Evolutionary conservation across 2,888 invertebrate species (phyloP).

Genomic region (Ganaspis brasiliensis): DNA sequence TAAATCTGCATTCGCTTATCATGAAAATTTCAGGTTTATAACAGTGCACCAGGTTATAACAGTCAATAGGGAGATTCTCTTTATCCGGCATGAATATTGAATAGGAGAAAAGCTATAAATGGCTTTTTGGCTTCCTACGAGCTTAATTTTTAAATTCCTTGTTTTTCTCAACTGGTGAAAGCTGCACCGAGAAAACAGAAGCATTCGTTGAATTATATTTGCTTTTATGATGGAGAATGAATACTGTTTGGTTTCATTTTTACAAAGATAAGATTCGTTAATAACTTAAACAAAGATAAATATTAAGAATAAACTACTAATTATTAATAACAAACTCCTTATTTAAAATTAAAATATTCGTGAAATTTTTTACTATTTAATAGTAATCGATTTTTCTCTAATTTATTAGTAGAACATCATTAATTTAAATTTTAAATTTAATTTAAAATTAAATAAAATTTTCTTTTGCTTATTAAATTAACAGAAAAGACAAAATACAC

Average conservation of each 20-base stretch:
- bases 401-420: no score
- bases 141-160: slow-evolving; percentile 2
- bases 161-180: not conserved
- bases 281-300: no score
- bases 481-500: no score
- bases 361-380: no score
- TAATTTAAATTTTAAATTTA: no score
- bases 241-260: not conserved
- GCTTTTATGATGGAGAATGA: slow-evolving; percentile 8
- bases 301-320: no score
- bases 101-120: slow-evolving; percentile 2
- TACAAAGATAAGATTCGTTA: not conserved
- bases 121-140: slow-evolving; percentile 5
- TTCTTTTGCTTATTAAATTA: no score
- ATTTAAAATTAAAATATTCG: no score
- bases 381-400: no score
- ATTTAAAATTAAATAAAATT: no score
- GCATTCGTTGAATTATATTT: not conserved
- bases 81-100: slow-evolving; percentile 9
- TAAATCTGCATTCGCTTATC: slow-evolving; percentile 14
- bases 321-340: no score
- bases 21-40: not conserved
- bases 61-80: slow-evolving; percentile 17
- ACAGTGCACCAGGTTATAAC: not conserved
- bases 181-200: slow-evolving; percentile 2